These are phyloP conservation scores for Pampus argenteus DNA, from an alignment of 2,797 vertebrate species.

Conservation along the genomic window DNA sequence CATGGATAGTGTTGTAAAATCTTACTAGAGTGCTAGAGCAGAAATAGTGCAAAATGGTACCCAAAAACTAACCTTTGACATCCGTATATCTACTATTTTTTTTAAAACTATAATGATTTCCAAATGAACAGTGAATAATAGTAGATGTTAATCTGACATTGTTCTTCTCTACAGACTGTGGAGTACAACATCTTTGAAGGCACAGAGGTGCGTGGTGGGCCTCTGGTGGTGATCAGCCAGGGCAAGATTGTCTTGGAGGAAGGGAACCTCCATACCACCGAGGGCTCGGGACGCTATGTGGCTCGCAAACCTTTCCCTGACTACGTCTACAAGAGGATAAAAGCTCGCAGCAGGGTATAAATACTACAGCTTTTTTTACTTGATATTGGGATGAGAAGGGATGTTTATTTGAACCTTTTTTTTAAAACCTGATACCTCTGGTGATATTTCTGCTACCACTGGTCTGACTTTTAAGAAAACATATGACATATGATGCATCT, in stretches of 20 bases:
- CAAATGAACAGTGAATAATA: too few relatives aligned
- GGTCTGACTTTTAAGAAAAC: too few relatives aligned
- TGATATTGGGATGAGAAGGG: not conserved
- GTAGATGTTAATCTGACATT: not conserved
- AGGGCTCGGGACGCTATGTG: conserved; percentile 93
- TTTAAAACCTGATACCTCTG: too few relatives aligned
- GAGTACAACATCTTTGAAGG: conserved; percentile 99
- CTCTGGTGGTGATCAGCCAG: conserved; percentile 98
- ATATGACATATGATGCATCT: too few relatives aligned
- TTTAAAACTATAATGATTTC: too few relatives aligned
- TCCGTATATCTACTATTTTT: not conserved
- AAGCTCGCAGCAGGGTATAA: conserved; percentile 94
- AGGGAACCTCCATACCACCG: conserved; percentile 90
- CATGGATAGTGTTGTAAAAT: not conserved
- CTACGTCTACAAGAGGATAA: conserved; percentile 99
- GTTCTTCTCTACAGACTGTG: conserved; percentile 81
- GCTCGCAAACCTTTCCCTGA: conserved; percentile 95
- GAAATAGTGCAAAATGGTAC: too few relatives aligned
- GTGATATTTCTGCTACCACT: too few relatives aligned
- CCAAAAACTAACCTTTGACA: not conserved
- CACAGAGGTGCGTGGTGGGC: conserved; percentile 93
- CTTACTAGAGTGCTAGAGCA: too few relatives aligned
- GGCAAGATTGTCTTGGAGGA: conserved; percentile 98
- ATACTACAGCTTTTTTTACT: not conserved
- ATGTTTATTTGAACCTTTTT: too few relatives aligned